phyloP scores from a whole-genome alignment of 2,797 vertebrate species.

The Sebastes aleutianus region DNA sequence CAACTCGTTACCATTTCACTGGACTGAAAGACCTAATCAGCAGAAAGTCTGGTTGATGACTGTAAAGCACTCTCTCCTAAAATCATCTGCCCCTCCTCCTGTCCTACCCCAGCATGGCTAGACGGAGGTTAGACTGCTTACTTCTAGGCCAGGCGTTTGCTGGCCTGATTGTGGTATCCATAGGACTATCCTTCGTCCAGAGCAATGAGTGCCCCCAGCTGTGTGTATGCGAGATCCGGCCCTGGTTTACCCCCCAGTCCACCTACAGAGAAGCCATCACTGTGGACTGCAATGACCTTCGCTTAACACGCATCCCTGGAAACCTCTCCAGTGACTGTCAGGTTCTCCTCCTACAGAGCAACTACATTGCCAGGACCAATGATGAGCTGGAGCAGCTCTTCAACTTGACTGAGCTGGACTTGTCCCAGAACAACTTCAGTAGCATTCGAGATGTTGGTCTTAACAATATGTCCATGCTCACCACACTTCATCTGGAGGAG shows the following conservation, averaged over 20 bases:
- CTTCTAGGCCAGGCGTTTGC: slow-evolving; percentile 76
- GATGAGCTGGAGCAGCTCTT: slow-evolving; percentile 93
- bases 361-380: slow-evolving; percentile 92
- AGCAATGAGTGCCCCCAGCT: slow-evolving; percentile 92
- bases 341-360: slow-evolving; percentile 96
- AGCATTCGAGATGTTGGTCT: slow-evolving; percentile 91
- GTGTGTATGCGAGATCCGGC: slow-evolving; percentile 95
- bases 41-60: slow-evolving; percentile 75
- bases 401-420: slow-evolving; percentile 95
- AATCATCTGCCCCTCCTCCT: slow-evolving; percentile 61
- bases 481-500: slow-evolving; percentile 95
- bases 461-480: slow-evolving; percentile 92
- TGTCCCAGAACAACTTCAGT: slow-evolving; percentile 98
- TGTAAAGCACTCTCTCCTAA: slow-evolving; percentile 61
- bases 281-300: slow-evolving; percentile 97
- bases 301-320: slow-evolving; percentile 90
- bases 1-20: slow-evolving; percentile 51
- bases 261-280: slow-evolving; percentile 97
- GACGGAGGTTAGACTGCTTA: slow-evolving; percentile 63
- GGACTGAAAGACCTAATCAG: slow-evolving; percentile 51
- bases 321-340: slow-evolving; percentile 96
- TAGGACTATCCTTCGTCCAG: slow-evolving; percentile 81
- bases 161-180: slow-evolving; percentile 80
- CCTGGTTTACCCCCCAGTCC: slow-evolving; percentile 98
- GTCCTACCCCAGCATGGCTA: slow-evolving; percentile 84